Percentiles rank a stretch among this genome's conserved stretches.
Conservation (phyloP, 2,888 invertebrate genomes). For the Caenorhabditis zanzibari region DNA sequence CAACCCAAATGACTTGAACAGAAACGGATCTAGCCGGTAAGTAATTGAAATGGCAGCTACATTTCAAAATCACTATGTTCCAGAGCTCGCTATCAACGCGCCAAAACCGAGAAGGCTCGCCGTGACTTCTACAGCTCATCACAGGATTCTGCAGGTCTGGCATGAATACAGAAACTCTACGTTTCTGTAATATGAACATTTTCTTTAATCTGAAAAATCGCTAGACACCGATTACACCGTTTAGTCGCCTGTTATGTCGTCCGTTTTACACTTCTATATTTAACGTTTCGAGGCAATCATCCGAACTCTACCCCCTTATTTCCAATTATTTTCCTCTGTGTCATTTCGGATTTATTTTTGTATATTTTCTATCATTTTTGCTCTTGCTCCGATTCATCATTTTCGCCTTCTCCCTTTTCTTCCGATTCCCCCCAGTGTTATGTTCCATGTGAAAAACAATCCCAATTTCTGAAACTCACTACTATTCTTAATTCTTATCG, state of each 20-base stretch:
- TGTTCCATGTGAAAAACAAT: conserved; percentile 50
- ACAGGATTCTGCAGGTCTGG: conserved; percentile 76
- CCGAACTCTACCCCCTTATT: conserved; percentile 9
- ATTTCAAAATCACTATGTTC: conserved; percentile 16
- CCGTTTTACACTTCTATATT: conserved; percentile 56
- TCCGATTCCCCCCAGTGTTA: conserved; percentile 53
- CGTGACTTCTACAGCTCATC: conserved; percentile 79
- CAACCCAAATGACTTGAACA: conserved; percentile 70
- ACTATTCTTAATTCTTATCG: neutral
- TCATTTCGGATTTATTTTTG: conserved; percentile 40
- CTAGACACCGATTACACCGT: conserved; percentile 30
- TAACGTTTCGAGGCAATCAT: conserved; percentile 45
- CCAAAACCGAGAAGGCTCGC: conserved; percentile 79
- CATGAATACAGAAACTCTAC: conserved; percentile 48
- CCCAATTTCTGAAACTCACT: neutral
- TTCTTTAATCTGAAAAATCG: conserved; percentile 9
- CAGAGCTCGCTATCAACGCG: conserved; percentile 72
- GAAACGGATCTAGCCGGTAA: conserved; percentile 75
- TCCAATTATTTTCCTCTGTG: conserved; percentile 43
- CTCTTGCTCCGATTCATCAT: conserved; percentile 26
- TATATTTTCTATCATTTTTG: conserved; percentile 35
- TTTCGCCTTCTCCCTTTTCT: conserved; percentile 33
- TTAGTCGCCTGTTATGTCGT: conserved; percentile 55
- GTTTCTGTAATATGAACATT: conserved; percentile 35
- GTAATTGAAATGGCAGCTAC: too few species aligned